Evolutionary conservation across 1,140 invertebrate species (phyloP).

Genomic region (Tyrophagus putrescentiae): DNA sequence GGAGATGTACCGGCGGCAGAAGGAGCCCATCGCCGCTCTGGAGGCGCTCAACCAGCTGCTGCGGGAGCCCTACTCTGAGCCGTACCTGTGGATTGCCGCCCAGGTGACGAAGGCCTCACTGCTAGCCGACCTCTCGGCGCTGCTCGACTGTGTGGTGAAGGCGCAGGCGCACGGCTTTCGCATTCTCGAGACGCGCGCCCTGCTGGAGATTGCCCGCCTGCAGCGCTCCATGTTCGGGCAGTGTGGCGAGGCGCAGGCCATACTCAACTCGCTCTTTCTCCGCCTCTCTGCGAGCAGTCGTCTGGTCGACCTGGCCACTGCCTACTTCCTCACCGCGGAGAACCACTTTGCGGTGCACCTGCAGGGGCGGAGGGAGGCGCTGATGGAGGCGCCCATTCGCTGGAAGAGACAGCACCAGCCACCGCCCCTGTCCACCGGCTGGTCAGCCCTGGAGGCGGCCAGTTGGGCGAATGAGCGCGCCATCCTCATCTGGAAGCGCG

Average conservation of each 20-base stretch:
- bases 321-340: constrained; percentile 1
- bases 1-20: neutral
- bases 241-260: neutral
- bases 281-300: neutral
- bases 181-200: constrained; percentile 4
- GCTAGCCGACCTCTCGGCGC: constrained; percentile 11
- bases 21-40: constrained; percentile 8
- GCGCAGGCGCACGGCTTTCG: neutral
- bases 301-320: neutral
- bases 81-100: neutral
- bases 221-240: constrained; percentile 14
- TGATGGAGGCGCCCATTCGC: neutral
- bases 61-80: neutral
- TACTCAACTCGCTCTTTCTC: constrained; percentile 5
- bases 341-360: neutral
- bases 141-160: constrained; percentile 14
- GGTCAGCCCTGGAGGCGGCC: neutral
- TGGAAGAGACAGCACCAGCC: neutral
- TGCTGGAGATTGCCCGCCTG: constrained; percentile 10
- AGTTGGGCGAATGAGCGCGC: neutral
- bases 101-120: neutral
- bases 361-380: neutral
- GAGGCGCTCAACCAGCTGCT: neutral
- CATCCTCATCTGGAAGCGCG: neutral
- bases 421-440: too few relatives aligned